Evolutionary conservation across 2,888 invertebrate species (phyloP), one percentile per base, ranked within the genome.

Genomic region (Tiliacea aurago): DNA sequence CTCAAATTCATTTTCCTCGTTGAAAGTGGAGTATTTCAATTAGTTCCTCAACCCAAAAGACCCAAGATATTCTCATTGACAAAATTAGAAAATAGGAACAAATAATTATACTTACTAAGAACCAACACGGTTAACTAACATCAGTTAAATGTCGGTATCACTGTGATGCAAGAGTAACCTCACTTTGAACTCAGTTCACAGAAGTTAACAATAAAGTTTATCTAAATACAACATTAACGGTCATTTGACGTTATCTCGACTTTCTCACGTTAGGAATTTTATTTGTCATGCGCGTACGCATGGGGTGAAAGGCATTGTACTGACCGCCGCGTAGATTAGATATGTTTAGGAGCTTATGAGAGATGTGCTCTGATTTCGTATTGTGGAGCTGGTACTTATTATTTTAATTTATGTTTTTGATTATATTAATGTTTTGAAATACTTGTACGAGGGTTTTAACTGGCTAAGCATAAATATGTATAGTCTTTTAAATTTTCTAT

Each of bases 211-310:
- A 89, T 90, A 90, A 90, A 89, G 64, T 89, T 86, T 91, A 91
- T 91, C 91, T 90, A 84, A 85, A 86, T 86, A 85, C 84, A 77
- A 80, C 89, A 91, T 91, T 93, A 91, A 91, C 90, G 89, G 91
- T 85, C 90, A 89, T 90, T 92, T 89, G 74, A 58, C 82, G 82
- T 91, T 94, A 93, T 93, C 93, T 93, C 78, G 61, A 87, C 88
- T 93, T 94, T 94, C 94, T 94, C 94, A 94, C 94, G 93, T 90
- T 86, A 84, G 87, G 91, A 90, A 92, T 93, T 93, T 88, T 91
- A 90, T 93, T 92, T 93, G 92, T 92, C 91, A 89, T 92, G 90
- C 88, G 87, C 80, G 47, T 78, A 75, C 85, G 76, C 75, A 55
- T 78, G 80, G 91, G 92, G 92, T 90, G 92, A 92, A 93, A 92